Evolutionary conservation across 2,797 vertebrate species (phyloP).

Genomic region (Pipistrellus pipistrellus): DNA sequence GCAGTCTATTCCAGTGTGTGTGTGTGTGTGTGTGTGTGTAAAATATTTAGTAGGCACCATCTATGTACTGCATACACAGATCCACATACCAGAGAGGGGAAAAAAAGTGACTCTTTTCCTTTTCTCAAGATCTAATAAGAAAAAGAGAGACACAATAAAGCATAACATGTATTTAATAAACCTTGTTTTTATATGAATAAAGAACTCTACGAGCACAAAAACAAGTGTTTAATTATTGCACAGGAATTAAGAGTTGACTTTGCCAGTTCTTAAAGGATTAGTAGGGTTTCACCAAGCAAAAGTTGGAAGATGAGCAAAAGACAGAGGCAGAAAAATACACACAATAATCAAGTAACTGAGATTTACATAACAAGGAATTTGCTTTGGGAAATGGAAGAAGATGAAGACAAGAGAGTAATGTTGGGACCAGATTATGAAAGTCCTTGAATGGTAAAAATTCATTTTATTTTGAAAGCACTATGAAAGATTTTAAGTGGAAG

Average conservation of each 20-base stretch:
- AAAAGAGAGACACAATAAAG: slow-evolving; percentile 21
- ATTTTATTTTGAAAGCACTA: slow-evolving; percentile 35
- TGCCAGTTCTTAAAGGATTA: slow-evolving; percentile 12
- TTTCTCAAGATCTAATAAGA: slow-evolving; percentile 48
- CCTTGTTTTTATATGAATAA: slow-evolving; percentile 40
- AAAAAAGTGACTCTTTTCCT: background rate
- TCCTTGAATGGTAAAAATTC: slow-evolving; percentile 31
- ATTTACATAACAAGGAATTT: background rate
- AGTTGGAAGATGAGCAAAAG: slow-evolving; percentile 25
- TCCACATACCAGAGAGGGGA: background rate
- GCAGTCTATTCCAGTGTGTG: background rate
- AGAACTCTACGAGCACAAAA: background rate
- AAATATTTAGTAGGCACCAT: background rate
- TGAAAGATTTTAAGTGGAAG: slow-evolving; percentile 42
- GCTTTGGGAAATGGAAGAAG: background rate
- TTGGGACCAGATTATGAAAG: background rate
- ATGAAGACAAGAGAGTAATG: background rate
- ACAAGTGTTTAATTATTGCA: slow-evolving; percentile 23
- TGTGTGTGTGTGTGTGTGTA: background rate
- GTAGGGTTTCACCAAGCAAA: slow-evolving; percentile 35
- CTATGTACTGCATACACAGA: background rate
- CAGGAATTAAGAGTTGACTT: slow-evolving; percentile 51
- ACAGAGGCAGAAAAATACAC: background rate
- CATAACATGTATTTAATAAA: background rate
- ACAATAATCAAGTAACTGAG: background rate